A percentile compares a stretch with the other conserved stretches of the same genome.
Evolutionary conservation across 1,140 invertebrate species (phyloP).

Genomic region (Drosophila sproati): DNA sequence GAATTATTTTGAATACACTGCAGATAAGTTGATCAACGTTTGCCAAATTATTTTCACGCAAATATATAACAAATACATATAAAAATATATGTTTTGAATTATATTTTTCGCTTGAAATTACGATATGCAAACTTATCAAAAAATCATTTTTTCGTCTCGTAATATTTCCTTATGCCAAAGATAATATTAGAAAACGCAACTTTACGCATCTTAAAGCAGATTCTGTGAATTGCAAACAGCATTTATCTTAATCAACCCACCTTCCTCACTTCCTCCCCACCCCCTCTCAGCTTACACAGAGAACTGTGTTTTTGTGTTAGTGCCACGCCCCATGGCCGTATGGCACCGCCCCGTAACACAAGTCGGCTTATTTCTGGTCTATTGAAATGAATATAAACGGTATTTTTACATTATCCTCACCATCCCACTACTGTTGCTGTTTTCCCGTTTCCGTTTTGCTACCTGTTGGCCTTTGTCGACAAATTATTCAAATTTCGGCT

Average conservation of each 20-base stretch:
- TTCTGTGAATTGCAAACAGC: neutral
- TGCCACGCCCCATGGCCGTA: constrained; percentile 2
- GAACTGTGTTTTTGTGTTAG: neutral
- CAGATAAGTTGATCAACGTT: no score
- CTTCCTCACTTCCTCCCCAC: no score
- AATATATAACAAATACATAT: no score
- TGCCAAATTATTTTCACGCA: no score
- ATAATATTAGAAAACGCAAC: neutral
- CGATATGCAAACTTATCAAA: no score
- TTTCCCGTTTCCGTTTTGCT: neutral
- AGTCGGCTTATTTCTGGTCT: constrained; percentile 22
- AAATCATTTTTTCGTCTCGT: no score
- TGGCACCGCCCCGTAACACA: neutral
- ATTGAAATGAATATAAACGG: constrained; percentile 28
- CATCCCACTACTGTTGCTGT: neutral
- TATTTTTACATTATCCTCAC: constrained; percentile 13
- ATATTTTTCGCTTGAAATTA: no score
- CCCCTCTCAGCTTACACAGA: neutral
- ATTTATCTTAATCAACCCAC: constrained; percentile 16
- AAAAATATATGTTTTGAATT: no score
- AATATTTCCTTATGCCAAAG: no score
- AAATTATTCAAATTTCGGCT: constrained; percentile 67
- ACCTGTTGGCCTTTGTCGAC: constrained; percentile 34
- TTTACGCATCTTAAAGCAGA: neutral
- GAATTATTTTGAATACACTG: no score